phyloP scores from a whole-genome alignment of 2,797 vertebrate genomes.

The Phoxinus dragarum region DNA sequence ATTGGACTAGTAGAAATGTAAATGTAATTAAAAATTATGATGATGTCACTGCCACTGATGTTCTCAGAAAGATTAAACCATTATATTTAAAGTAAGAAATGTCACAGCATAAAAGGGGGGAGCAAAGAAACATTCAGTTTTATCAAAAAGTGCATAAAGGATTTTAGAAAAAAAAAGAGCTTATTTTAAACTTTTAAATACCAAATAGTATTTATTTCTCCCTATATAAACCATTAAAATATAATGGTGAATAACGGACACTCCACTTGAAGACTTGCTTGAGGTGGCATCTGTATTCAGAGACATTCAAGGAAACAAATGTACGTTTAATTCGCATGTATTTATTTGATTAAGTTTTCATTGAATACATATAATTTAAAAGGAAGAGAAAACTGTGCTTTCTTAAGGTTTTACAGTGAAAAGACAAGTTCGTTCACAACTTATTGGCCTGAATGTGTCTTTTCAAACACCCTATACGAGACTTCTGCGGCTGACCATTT shows the following conservation, averaged over 20 bases:
- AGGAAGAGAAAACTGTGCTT: not conserved
- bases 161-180: not conserved
- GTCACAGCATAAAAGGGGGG: not conserved
- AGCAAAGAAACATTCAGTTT: too few species aligned
- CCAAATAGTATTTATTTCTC: not conserved
- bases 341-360: conserved; percentile 16
- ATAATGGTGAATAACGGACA: not conserved
- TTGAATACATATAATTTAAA: not conserved
- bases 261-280: not conserved
- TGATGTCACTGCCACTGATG: not conserved
- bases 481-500: not conserved
- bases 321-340: not conserved
- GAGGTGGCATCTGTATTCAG: not conserved
- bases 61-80: not conserved
- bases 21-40: not conserved
- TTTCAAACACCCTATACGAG: not conserved
- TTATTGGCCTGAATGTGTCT: not conserved
- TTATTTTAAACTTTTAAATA: not conserved
- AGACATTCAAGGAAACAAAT: not conserved
- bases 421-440: not conserved
- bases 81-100: not conserved
- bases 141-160: not conserved
- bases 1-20: not conserved
- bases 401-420: not conserved
- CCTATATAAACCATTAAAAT: not conserved